These are phyloP conservation scores for Crossoptilon crossoptilon DNA, from an alignment of 2,797 vertebrate genomes.

Conservation along the genomic window DNA sequence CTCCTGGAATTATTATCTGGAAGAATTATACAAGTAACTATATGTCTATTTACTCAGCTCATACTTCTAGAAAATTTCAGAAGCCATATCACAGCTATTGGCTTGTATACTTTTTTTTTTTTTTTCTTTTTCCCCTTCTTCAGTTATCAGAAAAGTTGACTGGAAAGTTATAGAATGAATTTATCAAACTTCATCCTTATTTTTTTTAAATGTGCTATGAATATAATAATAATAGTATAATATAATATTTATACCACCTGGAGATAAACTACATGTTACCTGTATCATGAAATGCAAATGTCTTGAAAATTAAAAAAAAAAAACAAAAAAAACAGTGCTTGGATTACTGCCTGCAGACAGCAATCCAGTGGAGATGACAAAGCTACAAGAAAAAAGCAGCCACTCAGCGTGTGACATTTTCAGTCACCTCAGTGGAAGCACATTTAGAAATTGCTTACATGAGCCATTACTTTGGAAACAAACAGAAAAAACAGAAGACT, in stretches of 20 bases:
- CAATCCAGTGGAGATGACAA: neutral
- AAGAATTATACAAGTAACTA: neutral
- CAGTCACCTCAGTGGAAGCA: neutral
- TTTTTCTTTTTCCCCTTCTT: accelerated
- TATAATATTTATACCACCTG: neutral
- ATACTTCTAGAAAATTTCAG: neutral
- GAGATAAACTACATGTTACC: neutral
- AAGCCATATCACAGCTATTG: neutral
- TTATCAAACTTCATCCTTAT: neutral
- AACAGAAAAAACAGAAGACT: neutral
- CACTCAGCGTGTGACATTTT: neutral
- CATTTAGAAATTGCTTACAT: neutral
- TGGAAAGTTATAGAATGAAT: neutral
- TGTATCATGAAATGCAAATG: neutral
- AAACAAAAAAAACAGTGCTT: neutral
- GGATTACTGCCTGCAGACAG: neutral
- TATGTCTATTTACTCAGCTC: neutral
- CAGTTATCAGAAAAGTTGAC: neutral
- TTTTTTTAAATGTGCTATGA: neutral
- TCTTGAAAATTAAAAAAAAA: neutral
- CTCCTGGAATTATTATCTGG: neutral
- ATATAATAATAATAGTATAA: neutral
- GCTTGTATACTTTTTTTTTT: neutral
- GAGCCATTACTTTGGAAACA: neutral
- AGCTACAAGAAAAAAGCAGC: neutral